Conservation (phyloP, 2,113 vertebrate species). For the Gymnorhina tibicen region DNA sequence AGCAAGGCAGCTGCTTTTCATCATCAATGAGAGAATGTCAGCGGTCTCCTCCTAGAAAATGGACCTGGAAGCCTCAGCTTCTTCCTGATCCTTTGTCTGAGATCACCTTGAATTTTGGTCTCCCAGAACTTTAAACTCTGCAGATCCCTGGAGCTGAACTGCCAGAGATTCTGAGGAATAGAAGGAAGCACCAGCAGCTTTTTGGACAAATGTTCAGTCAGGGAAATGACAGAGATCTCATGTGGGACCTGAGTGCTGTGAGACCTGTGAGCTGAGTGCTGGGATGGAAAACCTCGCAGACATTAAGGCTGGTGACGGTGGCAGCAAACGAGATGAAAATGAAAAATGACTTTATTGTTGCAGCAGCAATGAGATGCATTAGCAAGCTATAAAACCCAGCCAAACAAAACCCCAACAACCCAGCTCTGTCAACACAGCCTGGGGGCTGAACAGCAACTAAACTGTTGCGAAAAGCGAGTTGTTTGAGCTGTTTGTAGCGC, state of each 20-base stretch:
- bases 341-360: not conserved
- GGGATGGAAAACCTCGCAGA: not conserved
- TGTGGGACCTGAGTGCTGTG: fast-evolving
- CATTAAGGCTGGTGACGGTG: not conserved
- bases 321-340: not conserved
- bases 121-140: not conserved
- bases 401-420: not conserved
- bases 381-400: not conserved
- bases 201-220: not conserved
- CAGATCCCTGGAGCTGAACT: not conserved
- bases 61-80: not conserved
- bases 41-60: not conserved
- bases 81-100: not conserved
- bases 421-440: not conserved
- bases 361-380: not conserved
- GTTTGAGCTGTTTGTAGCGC: not conserved
- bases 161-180: not conserved
- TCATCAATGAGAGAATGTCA: not conserved
- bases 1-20: not conserved
- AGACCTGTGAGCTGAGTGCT: not conserved
- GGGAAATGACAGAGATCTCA: not conserved
- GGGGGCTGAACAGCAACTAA: not conserved
- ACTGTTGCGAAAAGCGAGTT: not conserved
- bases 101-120: not conserved
- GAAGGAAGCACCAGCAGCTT: not conserved